Percentiles rank a stretch among this genome's conserved stretches.
phyloP scores from a whole-genome alignment of 2,888 invertebrate genomes.

The Diaprepes abbreviatus region DNA sequence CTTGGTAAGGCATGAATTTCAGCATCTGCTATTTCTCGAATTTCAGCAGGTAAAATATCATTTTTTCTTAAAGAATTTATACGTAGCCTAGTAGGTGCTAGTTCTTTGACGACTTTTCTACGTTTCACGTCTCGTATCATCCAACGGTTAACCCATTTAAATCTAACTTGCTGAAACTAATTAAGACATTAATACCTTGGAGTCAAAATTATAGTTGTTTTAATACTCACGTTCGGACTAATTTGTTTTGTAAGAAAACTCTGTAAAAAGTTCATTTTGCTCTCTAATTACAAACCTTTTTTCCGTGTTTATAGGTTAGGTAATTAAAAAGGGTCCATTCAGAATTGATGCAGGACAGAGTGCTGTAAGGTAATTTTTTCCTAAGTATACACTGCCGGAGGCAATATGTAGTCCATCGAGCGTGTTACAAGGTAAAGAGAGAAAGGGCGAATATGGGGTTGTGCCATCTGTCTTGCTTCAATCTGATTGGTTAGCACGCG shows the following conservation, averaged over 20 bases:
- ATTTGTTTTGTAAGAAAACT: constrained; percentile 11
- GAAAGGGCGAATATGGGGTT: no score
- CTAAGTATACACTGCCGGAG: no score
- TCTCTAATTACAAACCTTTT: no score
- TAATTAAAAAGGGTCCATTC: no score
- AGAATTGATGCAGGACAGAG: no score
- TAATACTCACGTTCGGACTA: constrained; percentile 12
- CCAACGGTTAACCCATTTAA: constrained; percentile 85
- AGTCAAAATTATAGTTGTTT: neutral
- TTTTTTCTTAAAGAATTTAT: constrained; percentile 88
- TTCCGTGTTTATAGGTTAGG: no score
- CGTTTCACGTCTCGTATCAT: constrained; percentile 91
- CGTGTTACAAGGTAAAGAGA: no score
- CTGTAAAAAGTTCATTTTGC: constrained; percentile 20
- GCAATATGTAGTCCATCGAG: no score
- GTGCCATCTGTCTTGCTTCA: no score
- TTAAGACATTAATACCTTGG: constrained; percentile 50
- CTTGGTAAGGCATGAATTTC: constrained; percentile 83
- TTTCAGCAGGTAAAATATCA: constrained; percentile 85
- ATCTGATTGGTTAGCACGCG: no score
- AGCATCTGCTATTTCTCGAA: constrained; percentile 81
- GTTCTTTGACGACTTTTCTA: constrained; percentile 80
- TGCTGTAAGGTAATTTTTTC: no score
- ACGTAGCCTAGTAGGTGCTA: constrained; percentile 83
- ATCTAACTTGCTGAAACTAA: constrained; percentile 80